phyloP scores from a whole-genome alignment of 1,140 invertebrate species.

The Platorchestia sp. region DNA sequence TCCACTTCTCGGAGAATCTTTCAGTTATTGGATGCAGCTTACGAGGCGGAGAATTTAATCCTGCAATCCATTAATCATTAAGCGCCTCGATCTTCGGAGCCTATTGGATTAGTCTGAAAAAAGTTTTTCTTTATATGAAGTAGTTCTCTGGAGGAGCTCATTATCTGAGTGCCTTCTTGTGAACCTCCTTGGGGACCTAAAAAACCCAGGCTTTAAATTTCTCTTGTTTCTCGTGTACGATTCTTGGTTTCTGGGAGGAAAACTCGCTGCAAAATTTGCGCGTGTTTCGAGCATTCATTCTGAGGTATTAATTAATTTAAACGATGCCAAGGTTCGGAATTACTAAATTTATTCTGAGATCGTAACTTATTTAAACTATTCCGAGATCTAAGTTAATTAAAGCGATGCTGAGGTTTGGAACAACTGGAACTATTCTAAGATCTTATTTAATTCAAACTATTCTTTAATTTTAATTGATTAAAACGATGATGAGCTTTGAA shows the following conservation, averaged over 20 bases:
- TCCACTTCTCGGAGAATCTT: not conserved
- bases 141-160: not conserved
- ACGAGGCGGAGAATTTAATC: not conserved
- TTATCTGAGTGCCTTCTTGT: not conserved
- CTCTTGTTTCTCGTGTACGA: not conserved
- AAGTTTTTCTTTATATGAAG: not conserved
- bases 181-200: not conserved
- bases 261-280: not conserved
- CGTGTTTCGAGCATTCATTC: not conserved
- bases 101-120: slow-evolving; percentile 1
- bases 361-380: no score
- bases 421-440: no score
- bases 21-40: not conserved
- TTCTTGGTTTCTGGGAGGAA: not conserved
- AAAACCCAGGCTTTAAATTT: not conserved
- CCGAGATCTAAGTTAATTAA: no score
- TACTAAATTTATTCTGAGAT: no score
- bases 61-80: slow-evolving; percentile 28
- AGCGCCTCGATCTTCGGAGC: not conserved
- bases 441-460: no score
- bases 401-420: not conserved
- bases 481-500: not conserved
- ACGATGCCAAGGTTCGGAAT: no score
- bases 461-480: no score
- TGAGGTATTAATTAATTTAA: not conserved